Conservation (phyloP, 2,113 vertebrate species). For the Orientallactaga bullata region DNA sequence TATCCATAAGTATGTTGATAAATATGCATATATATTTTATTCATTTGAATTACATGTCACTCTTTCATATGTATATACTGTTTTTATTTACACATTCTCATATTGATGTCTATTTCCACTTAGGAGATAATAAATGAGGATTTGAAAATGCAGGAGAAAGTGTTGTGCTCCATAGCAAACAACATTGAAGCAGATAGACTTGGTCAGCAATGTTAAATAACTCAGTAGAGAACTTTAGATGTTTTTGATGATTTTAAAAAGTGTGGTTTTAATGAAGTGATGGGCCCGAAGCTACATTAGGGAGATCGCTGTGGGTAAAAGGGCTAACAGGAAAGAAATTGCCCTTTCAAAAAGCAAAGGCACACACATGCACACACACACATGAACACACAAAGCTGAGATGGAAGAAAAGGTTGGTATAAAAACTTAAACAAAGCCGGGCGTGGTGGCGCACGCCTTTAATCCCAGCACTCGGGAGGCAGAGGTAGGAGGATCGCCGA, state of each 20-base stretch:
- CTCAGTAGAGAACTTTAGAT: constrained; percentile 2
- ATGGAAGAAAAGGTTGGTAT: neutral
- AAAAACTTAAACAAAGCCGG: too few relatives aligned
- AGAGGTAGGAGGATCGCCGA: too few relatives aligned
- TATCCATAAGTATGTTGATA: neutral
- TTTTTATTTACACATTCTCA: neutral
- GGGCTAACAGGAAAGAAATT: neutral
- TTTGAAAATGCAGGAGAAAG: neutral
- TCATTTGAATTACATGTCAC: neutral
- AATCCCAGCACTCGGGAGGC: too few relatives aligned
- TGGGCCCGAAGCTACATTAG: neutral
- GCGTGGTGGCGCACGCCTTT: too few relatives aligned
- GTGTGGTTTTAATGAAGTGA: neutral
- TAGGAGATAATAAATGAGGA: too few relatives aligned
- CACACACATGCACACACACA: neutral
- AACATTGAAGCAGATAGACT: neutral
- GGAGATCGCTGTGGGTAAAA: neutral
- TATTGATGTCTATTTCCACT: too few relatives aligned
- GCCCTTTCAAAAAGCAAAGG: constrained; percentile 1
- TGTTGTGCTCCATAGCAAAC: neutral
- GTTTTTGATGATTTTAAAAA: constrained; percentile 20
- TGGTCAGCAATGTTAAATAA: constrained; percentile 6
- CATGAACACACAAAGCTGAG: neutral
- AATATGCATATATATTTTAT: neutral
- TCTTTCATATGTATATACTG: neutral